Evolutionary conservation across 2,797 vertebrate species (phyloP).

Genomic region (Alca torda): DNA sequence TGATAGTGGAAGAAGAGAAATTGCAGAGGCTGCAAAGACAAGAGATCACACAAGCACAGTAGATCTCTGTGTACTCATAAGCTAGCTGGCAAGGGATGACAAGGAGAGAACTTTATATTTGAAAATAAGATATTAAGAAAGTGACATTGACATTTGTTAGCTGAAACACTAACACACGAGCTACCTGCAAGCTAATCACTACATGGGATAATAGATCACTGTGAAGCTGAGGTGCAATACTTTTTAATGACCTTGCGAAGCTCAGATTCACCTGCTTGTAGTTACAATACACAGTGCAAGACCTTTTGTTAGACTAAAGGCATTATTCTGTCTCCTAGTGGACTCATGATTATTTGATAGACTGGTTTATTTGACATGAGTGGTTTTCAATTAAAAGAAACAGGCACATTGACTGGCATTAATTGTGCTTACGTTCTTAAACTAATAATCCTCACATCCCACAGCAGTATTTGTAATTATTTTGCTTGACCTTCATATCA

Average conservation of each 20-base stretch:
- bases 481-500: constrained; percentile 28
- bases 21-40: background rate
- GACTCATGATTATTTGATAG: constrained; percentile 26
- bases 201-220: background rate
- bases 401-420: constrained; percentile 11
- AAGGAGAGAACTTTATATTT: background rate
- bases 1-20: background rate
- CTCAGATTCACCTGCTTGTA: background rate
- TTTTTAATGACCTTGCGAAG: background rate
- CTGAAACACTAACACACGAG: background rate
- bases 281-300: background rate
- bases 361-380: constrained; percentile 41
- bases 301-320: background rate
- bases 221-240: background rate
- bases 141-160: constrained; percentile 2
- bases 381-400: constrained; percentile 35
- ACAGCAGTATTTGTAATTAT: background rate
- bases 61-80: background rate
- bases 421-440: background rate
- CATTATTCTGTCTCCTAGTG: constrained; percentile 3
- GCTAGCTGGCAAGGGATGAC: background rate
- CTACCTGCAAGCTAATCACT: constrained; percentile 24
- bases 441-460: background rate
- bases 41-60: background rate
- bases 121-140: background rate